Percentiles rank a stretch among this genome's conserved stretches.
Evolutionary conservation across 2,113 vertebrate genomes (phyloP).

Genomic region (Ia io): DNA sequence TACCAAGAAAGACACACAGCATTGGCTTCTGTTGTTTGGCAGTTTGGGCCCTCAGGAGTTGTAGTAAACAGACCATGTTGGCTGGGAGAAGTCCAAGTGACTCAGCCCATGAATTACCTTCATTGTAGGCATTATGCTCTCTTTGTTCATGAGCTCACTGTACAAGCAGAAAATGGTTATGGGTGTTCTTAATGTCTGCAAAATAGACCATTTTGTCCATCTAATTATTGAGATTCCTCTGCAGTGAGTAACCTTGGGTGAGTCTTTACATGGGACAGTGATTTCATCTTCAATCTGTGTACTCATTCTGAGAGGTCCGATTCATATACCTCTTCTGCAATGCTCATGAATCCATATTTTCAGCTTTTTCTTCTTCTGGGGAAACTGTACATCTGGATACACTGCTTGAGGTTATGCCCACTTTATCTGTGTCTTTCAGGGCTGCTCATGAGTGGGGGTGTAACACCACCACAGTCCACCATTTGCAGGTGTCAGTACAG

Average conservation of each 20-base stretch:
- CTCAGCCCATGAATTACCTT: neutral
- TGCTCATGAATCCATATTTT: neutral
- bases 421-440: neutral
- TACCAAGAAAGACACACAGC: neutral
- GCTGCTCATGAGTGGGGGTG: accelerated
- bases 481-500: neutral
- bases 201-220: neutral
- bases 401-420: neutral
- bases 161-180: neutral
- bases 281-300: neutral
- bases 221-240: neutral
- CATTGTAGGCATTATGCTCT: neutral
- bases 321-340: neutral
- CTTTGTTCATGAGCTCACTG: neutral
- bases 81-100: neutral
- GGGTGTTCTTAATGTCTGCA: neutral
- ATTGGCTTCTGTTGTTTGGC: neutral
- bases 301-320: neutral
- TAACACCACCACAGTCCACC: neutral
- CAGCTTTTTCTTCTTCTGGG: neutral
- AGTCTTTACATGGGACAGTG: neutral
- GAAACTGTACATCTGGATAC: neutral
- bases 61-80: neutral
- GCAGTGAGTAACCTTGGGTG: neutral
- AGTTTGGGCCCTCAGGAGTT: neutral